Conservation (phyloP, 2,888 invertebrate genomes). For the Sepiola atlantica region DNA sequence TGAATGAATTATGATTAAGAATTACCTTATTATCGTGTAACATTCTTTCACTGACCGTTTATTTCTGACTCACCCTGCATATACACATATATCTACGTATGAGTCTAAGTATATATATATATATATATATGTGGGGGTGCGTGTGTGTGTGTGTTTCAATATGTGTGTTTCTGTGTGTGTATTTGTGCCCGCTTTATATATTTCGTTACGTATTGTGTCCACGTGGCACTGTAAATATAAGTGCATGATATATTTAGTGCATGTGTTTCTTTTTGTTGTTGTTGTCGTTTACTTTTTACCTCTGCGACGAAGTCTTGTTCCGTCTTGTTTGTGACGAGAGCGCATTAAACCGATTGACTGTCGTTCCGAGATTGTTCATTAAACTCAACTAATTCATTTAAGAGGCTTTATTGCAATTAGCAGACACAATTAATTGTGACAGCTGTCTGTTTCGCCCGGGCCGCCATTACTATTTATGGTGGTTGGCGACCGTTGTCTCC, state of each 20-base stretch:
- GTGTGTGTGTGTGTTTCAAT: too few relatives aligned
- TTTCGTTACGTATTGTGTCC: too few relatives aligned
- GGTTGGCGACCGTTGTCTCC: background rate
- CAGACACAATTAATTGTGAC: background rate
- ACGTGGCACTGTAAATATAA: too few relatives aligned
- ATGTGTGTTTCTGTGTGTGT: too few relatives aligned
- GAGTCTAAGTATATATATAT: background rate
- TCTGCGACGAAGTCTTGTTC: background rate
- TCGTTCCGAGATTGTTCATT: background rate
- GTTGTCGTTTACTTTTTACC: too few relatives aligned
- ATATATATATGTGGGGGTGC: too few relatives aligned
- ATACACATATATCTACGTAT: background rate
- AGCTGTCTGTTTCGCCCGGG: background rate
- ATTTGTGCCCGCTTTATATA: too few relatives aligned
- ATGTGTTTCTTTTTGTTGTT: too few relatives aligned
- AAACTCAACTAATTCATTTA: background rate
- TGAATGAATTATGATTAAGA: too few relatives aligned
- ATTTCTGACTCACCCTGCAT: background rate
- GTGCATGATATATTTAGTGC: too few relatives aligned
- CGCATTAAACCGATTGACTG: background rate
- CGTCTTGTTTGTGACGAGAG: slow-evolving; percentile 15
- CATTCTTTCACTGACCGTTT: background rate
- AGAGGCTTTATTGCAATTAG: slow-evolving; percentile 32
- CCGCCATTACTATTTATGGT: background rate
- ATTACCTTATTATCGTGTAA: too few relatives aligned